These are phyloP conservation scores for Candoia aspera DNA, from an alignment of 2,113 vertebrate genomes.

Conservation along the genomic window DNA sequence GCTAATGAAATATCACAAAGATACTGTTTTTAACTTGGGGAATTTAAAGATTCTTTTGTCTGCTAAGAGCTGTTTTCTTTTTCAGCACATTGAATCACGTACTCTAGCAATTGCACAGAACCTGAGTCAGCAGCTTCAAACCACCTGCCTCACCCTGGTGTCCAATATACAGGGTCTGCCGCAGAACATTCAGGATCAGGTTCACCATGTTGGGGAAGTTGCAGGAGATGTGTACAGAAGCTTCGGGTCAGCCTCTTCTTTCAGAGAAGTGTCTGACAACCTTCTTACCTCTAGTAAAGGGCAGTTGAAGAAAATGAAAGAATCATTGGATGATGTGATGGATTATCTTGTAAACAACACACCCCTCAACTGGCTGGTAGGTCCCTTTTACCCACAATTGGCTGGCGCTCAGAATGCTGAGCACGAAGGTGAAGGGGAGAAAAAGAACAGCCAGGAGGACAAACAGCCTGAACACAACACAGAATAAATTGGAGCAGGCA, in stretches of 20 bases:
- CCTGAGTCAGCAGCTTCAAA: conserved; percentile 82
- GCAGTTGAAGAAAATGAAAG: conserved; percentile 80
- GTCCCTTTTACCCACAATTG: conserved; percentile 77
- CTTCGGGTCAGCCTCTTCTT: conserved; percentile 67
- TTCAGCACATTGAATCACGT: conserved; percentile 85
- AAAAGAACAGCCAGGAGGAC: conserved; percentile 55
- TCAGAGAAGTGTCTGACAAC: conserved; percentile 80
- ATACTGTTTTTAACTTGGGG: neutral
- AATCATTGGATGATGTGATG: conserved; percentile 77
- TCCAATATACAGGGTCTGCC: conserved; percentile 84
- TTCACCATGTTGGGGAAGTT: conserved; percentile 69
- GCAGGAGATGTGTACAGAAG: conserved; percentile 77
- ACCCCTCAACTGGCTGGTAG: conserved; percentile 87
- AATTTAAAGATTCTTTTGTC: neutral
- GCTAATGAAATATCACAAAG: neutral
- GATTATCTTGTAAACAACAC: conserved; percentile 91
- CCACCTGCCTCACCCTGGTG: conserved; percentile 79
- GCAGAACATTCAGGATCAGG: conserved; percentile 81
- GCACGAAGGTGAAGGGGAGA: conserved; percentile 57
- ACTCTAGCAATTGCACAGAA: conserved; percentile 81
- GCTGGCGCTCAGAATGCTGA: conserved; percentile 62
- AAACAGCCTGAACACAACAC: conserved; percentile 55
- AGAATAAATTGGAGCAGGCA: conserved; percentile 50
- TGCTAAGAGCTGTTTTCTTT: neutral
- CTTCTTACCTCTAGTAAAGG: conserved; percentile 79